Conservation (phyloP, 2,797 vertebrate genomes). For the Falco concolor region DNA sequence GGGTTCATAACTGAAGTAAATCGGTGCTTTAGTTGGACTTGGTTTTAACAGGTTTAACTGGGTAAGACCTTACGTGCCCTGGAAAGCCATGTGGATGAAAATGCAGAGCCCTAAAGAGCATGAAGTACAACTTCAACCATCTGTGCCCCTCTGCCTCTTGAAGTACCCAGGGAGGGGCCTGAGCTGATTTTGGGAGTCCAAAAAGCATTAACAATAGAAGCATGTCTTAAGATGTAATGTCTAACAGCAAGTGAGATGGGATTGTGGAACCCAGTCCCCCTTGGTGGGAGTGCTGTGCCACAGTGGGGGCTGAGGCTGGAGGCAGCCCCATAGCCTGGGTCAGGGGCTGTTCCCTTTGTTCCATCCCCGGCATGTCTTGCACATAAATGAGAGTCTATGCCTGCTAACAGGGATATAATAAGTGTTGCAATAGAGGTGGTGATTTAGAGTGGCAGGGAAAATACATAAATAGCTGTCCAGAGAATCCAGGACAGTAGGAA, state of each 20-base stretch:
- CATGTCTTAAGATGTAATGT: accelerated
- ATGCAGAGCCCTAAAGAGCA: background rate
- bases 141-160: background rate
- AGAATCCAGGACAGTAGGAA: background rate
- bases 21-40: background rate
- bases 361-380: background rate
- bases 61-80: background rate
- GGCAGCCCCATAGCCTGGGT: accelerated
- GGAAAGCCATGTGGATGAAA: background rate
- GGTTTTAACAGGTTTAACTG: background rate
- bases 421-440: background rate
- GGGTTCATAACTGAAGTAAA: background rate
- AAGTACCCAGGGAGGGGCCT: background rate
- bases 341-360: background rate
- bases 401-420: background rate
- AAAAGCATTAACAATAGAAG: background rate
- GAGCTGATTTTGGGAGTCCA: background rate
- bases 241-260: background rate
- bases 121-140: background rate
- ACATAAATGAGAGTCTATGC: background rate
- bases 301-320: background rate
- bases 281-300: background rate
- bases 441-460: conserved; percentile 1
- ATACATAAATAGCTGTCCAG: background rate
- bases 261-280: background rate